These are phyloP conservation scores for Gracilinanus agilis DNA, from an alignment of 2,113 vertebrate species.

Conservation along the genomic window DNA sequence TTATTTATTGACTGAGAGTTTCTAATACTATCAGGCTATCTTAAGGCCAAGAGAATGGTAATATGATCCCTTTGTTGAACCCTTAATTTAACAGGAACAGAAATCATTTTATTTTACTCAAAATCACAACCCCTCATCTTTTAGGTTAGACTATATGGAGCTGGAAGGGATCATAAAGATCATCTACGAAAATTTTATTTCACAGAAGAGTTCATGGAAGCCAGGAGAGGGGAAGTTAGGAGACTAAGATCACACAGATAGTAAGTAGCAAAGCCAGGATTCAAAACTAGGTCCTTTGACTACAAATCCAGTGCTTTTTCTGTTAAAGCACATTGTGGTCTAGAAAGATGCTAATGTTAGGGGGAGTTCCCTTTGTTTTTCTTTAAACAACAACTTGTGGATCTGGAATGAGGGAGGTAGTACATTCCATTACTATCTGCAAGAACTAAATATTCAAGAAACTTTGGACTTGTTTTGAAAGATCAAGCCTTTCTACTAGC, in stretches of 20 bases:
- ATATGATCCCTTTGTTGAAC: background rate
- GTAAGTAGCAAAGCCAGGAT: background rate
- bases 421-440: constrained; percentile 51
- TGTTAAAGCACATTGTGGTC: background rate
- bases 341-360: background rate
- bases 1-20: background rate
- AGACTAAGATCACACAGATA: background rate
- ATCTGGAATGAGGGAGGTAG: constrained; percentile 31
- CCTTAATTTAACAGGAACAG: background rate
- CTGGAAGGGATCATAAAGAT: background rate
- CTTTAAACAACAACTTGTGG: constrained; percentile 10
- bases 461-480: constrained; percentile 39
- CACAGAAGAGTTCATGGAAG: background rate
- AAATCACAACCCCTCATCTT: background rate
- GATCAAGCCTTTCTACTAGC: background rate
- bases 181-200: background rate
- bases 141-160: background rate
- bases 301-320: background rate
- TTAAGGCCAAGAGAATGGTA: background rate
- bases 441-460: constrained; percentile 8
- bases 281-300: background rate
- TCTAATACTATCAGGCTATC: background rate
- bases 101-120: background rate
- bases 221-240: background rate
- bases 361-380: constrained; percentile 51